A percentile compares a stretch with the other conserved stretches of the same genome.
These are phyloP conservation scores for Trissoscelio sp. DNA, from an alignment of 2,888 invertebrate genomes.

Conservation along the genomic window DNA sequence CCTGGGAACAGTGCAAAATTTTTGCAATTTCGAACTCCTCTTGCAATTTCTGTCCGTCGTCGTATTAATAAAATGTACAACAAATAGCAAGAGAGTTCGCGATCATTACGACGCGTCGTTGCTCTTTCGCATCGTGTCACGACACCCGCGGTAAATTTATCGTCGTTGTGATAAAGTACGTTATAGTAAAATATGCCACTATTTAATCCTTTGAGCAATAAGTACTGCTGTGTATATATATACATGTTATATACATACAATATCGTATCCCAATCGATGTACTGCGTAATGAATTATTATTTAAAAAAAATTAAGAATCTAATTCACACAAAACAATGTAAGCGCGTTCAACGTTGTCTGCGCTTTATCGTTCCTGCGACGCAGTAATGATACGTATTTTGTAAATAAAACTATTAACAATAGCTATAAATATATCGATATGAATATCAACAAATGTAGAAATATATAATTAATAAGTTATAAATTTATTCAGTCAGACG, in stretches of 20 bases:
- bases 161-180: constrained; percentile 83
- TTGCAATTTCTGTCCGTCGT: constrained; percentile 61
- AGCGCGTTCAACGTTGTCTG: constrained; percentile 42
- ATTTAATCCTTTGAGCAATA: constrained; percentile 82
- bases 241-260: constrained; percentile 73
- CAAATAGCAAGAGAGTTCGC: constrained; percentile 66
- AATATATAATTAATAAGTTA: constrained; percentile 59
- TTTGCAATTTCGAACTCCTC: constrained; percentile 44
- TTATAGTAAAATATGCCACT: constrained; percentile 80
- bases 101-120: constrained; percentile 68
- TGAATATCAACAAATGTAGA: constrained; percentile 65
- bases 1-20: constrained; percentile 54
- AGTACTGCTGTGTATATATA: constrained; percentile 81
- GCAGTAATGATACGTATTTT: constrained; percentile 63
- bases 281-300: constrained; percentile 76
- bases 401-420: constrained; percentile 65
- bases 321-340: constrained; percentile 37
- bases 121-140: constrained; percentile 74
- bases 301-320: constrained; percentile 43
- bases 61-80: constrained; percentile 65
- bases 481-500: constrained; percentile 59
- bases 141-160: constrained; percentile 78
- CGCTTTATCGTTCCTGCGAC: constrained; percentile 64
- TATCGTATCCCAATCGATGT: constrained; percentile 78
- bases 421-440: constrained; percentile 65